These are phyloP conservation scores for Apotomis betuletana DNA, from an alignment of 2,888 invertebrate genomes.

Conservation along the genomic window DNA sequence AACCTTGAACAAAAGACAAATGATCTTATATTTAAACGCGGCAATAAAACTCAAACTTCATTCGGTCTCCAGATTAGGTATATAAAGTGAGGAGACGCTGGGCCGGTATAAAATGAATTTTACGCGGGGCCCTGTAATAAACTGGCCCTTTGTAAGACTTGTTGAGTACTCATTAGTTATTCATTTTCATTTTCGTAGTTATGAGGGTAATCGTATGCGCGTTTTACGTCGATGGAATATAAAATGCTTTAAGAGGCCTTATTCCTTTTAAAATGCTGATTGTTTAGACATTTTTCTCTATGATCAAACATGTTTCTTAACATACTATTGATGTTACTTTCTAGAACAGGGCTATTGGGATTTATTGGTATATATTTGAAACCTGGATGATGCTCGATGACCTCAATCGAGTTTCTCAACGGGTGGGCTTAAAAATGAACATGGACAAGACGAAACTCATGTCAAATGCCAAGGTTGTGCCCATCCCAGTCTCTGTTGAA, in stretches of 20 bases:
- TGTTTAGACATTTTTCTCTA: no score
- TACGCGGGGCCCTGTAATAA: constrained; percentile 42
- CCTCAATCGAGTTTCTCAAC: no score
- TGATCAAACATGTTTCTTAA: no score
- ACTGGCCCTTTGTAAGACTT: constrained; percentile 45
- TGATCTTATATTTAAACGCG: constrained; percentile 29
- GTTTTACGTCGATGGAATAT: constrained; percentile 35
- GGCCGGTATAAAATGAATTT: constrained; percentile 40
- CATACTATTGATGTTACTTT: no score
- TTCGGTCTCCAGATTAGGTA: constrained; percentile 38
- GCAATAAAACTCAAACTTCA: constrained; percentile 37
- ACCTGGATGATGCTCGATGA: no score
- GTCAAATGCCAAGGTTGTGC: no score
- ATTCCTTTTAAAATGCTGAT: no score
- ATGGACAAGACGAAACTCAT: no score
- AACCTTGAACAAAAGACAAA: constrained; percentile 22
- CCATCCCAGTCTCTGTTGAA: no score
- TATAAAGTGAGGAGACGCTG: constrained; percentile 24
- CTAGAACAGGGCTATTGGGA: no score
- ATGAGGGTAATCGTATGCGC: constrained; percentile 39
- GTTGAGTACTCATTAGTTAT: constrained; percentile 48
- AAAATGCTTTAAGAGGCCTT: constrained; percentile 29
- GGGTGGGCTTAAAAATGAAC: no score
- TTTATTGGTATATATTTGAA: no score
- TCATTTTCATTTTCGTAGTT: constrained; percentile 47